Evolutionary conservation across 1,140 invertebrate genomes (phyloP).

Genomic region (Formica exsecta): DNA sequence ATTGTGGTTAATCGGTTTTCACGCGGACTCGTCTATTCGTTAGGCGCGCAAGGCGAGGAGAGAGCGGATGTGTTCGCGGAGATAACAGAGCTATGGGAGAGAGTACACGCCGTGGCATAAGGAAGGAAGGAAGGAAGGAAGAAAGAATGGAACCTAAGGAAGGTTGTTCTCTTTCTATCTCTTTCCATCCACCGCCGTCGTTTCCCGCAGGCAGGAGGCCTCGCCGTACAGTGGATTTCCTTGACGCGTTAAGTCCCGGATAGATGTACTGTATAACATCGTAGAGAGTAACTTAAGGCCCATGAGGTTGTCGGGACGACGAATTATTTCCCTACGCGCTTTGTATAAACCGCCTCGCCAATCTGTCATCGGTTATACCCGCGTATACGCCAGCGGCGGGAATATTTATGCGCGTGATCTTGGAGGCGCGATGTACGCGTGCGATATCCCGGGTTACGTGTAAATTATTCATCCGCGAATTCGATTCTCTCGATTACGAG

Average conservation of each 20-base stretch:
- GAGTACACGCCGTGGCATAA: slow-evolving; percentile 27
- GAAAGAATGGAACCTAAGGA: slow-evolving; percentile 1
- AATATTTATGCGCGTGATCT: slow-evolving; percentile 58
- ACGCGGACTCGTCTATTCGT: slow-evolving; percentile 49
- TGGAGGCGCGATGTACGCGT: slow-evolving; percentile 37
- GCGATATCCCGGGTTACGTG: slow-evolving; percentile 58
- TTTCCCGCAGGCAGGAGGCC: neutral
- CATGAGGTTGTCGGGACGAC: slow-evolving; percentile 69
- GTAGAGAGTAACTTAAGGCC: slow-evolving; percentile 65
- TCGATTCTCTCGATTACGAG: slow-evolving; percentile 65
- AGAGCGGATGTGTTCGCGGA: slow-evolving; percentile 58
- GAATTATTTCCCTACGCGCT: slow-evolving; percentile 71
- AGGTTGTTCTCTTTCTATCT: neutral
- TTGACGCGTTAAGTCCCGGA: slow-evolving; percentile 68
- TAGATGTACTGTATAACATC: slow-evolving; percentile 67
- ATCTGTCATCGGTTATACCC: slow-evolving; percentile 72
- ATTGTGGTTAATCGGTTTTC: slow-evolving; percentile 65
- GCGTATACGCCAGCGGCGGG: slow-evolving; percentile 12
- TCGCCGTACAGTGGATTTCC: slow-evolving; percentile 52
- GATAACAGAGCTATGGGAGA: slow-evolving; percentile 72
- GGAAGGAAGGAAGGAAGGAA: neutral
- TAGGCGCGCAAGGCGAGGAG: slow-evolving; percentile 38
- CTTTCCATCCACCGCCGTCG: slow-evolving; percentile 35
- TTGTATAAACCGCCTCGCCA: slow-evolving; percentile 63
- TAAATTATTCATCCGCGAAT: slow-evolving; percentile 68